Conservation (phyloP, 2,797 vertebrate species). For the Lacerta viridis region DNA sequence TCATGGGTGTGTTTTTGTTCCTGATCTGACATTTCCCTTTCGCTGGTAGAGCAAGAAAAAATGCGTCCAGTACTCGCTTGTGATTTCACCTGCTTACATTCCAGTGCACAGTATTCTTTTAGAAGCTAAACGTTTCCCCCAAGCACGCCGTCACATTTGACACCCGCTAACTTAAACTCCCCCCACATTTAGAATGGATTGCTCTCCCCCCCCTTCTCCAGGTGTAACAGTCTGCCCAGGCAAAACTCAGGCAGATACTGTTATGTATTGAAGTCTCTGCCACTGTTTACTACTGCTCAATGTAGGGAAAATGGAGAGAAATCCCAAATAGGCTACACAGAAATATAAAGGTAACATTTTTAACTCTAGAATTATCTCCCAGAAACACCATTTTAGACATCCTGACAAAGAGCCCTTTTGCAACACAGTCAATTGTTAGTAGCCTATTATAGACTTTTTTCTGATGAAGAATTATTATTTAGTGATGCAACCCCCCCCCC, state of each 20-base stretch:
- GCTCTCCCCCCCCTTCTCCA: neutral
- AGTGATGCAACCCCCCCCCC: neutral
- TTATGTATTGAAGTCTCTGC: too few species aligned
- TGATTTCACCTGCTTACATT: neutral
- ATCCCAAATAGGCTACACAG: neutral
- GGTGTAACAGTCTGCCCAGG: neutral
- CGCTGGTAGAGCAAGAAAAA: neutral
- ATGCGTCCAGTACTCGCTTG: neutral
- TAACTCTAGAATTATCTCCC: neutral
- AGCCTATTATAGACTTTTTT: too few species aligned
- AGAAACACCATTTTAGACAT: neutral
- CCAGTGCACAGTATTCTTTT: neutral
- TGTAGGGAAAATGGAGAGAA: neutral
- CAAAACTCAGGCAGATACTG: neutral
- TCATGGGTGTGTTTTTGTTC: neutral
- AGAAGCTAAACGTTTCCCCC: neutral
- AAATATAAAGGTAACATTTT: neutral
- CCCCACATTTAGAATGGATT: neutral
- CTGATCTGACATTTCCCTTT: constrained; percentile 7
- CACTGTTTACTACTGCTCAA: neutral
- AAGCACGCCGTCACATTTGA: neutral
- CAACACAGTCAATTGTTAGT: neutral
- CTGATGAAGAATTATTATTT: too few species aligned
- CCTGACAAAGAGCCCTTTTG: neutral
- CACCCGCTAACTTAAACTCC: neutral